Evolutionary conservation across 2,888 invertebrate species (phyloP).

Genomic region (Xiphydria camelus): DNA sequence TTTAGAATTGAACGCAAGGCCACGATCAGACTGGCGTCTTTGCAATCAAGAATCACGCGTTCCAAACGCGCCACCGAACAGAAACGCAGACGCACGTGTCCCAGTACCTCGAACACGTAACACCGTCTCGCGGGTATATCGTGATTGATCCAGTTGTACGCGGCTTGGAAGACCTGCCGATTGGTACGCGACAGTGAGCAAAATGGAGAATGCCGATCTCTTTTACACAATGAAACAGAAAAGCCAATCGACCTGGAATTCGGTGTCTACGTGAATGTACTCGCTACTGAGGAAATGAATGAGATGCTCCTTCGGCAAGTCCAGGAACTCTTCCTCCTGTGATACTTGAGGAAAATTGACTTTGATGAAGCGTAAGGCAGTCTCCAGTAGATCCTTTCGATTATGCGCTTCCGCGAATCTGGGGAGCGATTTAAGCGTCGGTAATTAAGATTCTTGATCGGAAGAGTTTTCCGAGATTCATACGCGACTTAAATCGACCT

Average conservation of each 20-base stretch:
- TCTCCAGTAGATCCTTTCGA: slow-evolving; percentile 75
- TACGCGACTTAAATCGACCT: slow-evolving; percentile 1
- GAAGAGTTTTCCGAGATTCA: slow-evolving; percentile 4
- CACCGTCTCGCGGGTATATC: slow-evolving; percentile 77
- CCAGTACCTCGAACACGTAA: slow-evolving; percentile 84
- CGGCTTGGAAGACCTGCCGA: slow-evolving; percentile 76
- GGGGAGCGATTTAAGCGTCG: slow-evolving; percentile 16
- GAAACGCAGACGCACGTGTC: slow-evolving; percentile 79
- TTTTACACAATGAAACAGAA: too few species aligned
- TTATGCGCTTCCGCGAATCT: slow-evolving; percentile 90
- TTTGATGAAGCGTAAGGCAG: slow-evolving; percentile 80
- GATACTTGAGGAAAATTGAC: slow-evolving; percentile 82
- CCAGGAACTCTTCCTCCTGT: slow-evolving; percentile 82
- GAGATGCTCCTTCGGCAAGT: slow-evolving; percentile 77
- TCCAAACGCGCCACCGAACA: slow-evolving; percentile 81
- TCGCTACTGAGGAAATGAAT: slow-evolving; percentile 82
- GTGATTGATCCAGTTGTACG: slow-evolving; percentile 84
- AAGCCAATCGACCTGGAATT: slow-evolving; percentile 71
- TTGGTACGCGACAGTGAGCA: neutral
- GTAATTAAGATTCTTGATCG: neutral
- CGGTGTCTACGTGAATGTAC: slow-evolving; percentile 83
- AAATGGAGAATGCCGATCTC: slow-evolving; percentile 2
- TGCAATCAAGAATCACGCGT: slow-evolving; percentile 74
- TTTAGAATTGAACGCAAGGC: slow-evolving; percentile 79
- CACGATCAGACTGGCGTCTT: slow-evolving; percentile 78